Evolutionary conservation across 2,888 invertebrate species (phyloP), one percentile per base, ranked within the genome.

Genomic region (Lysandra bellargus): DNA sequence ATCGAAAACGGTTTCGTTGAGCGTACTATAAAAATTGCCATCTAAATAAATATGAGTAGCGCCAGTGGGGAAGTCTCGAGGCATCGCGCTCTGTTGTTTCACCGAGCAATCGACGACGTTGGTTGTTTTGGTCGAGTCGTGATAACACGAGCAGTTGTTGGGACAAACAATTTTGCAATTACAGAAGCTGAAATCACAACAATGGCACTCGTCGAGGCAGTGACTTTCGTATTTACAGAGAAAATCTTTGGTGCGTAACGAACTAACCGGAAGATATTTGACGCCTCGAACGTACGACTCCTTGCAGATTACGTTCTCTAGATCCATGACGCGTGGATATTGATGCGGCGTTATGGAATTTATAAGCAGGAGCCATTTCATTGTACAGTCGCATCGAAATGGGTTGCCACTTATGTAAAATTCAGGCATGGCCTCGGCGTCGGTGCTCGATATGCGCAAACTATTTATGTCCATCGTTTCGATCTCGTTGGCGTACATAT

Each of bases 161-260:
- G 99, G 99, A 87, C 99, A 99, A 82, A 97, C 97, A 96, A 98
- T 97, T 94, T 98, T 98, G 92, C 99, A 99, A 91, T 98, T 98
- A 92, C 99, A 99, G 81, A 97, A 97, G 90, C 98, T 98, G 90
- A 98, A 98, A 89, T 98, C 98, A 92, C 99, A 99, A 92, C 99
- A 99, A 87, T 98, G 97, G 89, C 99, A 99, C 73, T 97, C 95
- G 57, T 98, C 97, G 85, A 98, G 98, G 90, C 99, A 99, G 88
- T 98, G 97, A 57, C 96, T 96, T 85, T 98, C 97, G 92, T 98
- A 99, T 85, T 96, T 97, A 90, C 98, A 99, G 83, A 99, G 95
- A 91, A 98, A 98, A 88, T 98, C 98, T 85, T 97, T 96, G 74
- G 97, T 95, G 81, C 96, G 96, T 1, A 98, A 96, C 72, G 96